Percentiles rank a stretch among this genome's conserved stretches.
These are phyloP conservation scores for Pissodes strobi DNA, from an alignment of 1,140 invertebrate genomes.

Conservation along the genomic window DNA sequence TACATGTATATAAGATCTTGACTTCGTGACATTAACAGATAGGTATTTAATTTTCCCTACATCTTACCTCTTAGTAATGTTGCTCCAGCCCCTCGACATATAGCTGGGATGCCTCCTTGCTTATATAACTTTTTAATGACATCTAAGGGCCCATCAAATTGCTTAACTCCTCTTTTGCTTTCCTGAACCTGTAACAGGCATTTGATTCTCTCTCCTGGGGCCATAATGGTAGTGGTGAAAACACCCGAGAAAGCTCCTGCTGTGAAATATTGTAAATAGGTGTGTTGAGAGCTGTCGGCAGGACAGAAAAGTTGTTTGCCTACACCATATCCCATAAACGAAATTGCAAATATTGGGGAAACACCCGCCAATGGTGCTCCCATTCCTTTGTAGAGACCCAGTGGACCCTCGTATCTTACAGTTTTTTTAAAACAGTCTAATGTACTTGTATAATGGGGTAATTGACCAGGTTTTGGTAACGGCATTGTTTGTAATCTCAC, in stretches of 20 bases:
- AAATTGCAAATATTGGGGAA: constrained; percentile 91
- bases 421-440: constrained; percentile 95
- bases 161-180: constrained; percentile 65
- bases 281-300: constrained; percentile 39
- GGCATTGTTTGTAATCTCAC: constrained; percentile 95
- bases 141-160: constrained; percentile 89
- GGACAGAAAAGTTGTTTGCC: constrained; percentile 79
- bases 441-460: constrained; percentile 83
- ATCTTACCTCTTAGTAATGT: constrained; percentile 87
- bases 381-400: constrained; percentile 82
- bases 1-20: too few species aligned
- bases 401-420: constrained; percentile 82
- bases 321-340: constrained; percentile 94
- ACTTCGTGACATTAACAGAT: too few species aligned
- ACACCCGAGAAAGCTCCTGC: constrained; percentile 94
- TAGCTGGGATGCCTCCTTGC: constrained; percentile 90
- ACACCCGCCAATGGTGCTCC: constrained; percentile 67
- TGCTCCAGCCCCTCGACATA: constrained; percentile 94
- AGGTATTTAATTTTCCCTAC: too few species aligned
- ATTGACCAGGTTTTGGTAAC: constrained; percentile 70
- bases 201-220: constrained; percentile 97
- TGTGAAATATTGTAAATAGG: constrained; percentile 64
- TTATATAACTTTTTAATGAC: constrained; percentile 88
- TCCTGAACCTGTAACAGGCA: constrained; percentile 93
- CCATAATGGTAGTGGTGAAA: constrained; percentile 94